Evolutionary conservation across 2,113 vertebrate species (phyloP), one percentile per base, ranked within the genome.

Genomic region (Asarcornis scutulata): DNA sequence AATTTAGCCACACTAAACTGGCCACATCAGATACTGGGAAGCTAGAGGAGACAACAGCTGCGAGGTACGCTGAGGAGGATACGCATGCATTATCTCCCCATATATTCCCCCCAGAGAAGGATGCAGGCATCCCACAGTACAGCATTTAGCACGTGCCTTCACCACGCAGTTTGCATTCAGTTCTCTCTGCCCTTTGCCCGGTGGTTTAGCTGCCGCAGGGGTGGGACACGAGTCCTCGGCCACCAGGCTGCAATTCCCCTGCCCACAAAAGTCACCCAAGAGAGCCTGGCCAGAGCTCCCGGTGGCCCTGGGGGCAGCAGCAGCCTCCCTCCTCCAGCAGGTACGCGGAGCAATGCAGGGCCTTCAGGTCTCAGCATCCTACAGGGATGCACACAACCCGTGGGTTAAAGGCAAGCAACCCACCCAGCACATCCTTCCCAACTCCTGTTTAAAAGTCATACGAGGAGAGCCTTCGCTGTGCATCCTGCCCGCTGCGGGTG

Each of bases 111-210:
- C 29, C 34, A 29, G 50, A 48, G 50, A 71, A 71, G 56, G 55
- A n/a, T 9, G 5, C 18, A 38, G n/a, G 22, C 27, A 50, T 66
- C 36, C 13, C 1, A 0, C n/a, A 1, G 3, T 16, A 26, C 0
- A 0, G 18, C 2, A 2, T 55, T 72, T 15, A 13, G 12, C 18
- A 3, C 0, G 0, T n/a, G 23, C 31, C 48, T 36, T 59, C 42
- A 25, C 29, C 31, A 25, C 12, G 22, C 3, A 4, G 52, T 0
- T 0, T 0, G 2, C 2, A 2, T 32, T 14, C 48, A 27, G 14
- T 42, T 42, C 66, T 36, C 46, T 25, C 56, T 68, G 74, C 17
- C 26, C n/a, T 60, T 55, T 5, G 1, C 75, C 44, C 55, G 27
- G 8, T 11, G 9, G 7, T 48, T 50, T 16, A 9, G 23, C 40